Percentiles rank a stretch among this genome's conserved stretches.
Evolutionary conservation across 2,113 vertebrate species (phyloP).

Genomic region (Turdus rufiventris): DNA sequence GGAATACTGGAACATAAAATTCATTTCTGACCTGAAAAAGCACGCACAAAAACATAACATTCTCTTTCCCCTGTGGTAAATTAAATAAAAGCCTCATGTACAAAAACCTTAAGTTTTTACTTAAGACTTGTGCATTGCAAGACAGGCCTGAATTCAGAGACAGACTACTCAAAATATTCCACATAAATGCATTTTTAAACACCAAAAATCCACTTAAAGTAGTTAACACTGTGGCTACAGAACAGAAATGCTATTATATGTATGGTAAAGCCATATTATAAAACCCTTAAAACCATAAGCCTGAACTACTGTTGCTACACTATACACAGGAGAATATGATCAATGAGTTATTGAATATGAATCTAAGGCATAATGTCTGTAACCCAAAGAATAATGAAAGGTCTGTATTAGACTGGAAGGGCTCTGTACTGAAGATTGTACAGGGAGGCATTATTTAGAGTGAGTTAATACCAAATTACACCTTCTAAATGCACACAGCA

Average conservation of each 20-base stretch:
- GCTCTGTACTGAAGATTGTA: not conserved
- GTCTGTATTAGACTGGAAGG: not conserved
- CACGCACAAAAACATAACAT: not conserved
- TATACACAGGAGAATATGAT: not conserved
- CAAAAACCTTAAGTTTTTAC: not conserved
- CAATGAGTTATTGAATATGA: not conserved
- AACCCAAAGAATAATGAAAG: not conserved
- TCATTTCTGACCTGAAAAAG: not conserved
- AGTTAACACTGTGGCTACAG: not conserved
- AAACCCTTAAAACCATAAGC: not conserved
- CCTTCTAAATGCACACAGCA: not conserved
- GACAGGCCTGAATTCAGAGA: not conserved
- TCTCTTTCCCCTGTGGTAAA: not conserved
- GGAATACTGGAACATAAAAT: not conserved
- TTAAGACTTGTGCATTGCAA: not conserved
- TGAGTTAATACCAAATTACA: not conserved
- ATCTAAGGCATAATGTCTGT: not conserved
- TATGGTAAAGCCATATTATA: not conserved
- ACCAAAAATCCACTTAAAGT: not conserved
- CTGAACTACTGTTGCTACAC: not conserved
- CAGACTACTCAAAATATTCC: not conserved
- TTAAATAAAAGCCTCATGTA: not conserved
- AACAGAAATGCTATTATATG: not conserved
- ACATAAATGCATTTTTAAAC: not conserved
- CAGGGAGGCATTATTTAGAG: not conserved